These are phyloP conservation scores for Ichneumoninae sp. DNA, from an alignment of 2,888 invertebrate genomes.

Conservation along the genomic window DNA sequence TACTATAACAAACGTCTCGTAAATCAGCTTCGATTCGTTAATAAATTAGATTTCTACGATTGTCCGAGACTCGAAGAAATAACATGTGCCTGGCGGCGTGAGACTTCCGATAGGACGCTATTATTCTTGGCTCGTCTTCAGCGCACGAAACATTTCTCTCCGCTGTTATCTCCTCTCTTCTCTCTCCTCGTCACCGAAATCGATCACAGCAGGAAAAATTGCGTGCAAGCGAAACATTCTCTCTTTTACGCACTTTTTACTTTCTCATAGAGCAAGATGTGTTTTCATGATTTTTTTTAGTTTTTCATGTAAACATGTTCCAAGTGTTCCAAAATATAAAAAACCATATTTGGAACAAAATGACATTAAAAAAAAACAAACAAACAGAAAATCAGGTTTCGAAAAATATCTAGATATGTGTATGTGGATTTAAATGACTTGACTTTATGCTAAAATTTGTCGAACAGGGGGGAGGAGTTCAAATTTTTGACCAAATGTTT, in stretches of 20 bases:
- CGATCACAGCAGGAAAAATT: slow-evolving; percentile 10
- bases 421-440: too few relatives aligned
- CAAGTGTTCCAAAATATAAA: not conserved
- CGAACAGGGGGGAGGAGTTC: too few relatives aligned
- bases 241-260: slow-evolving; percentile 39
- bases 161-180: not conserved
- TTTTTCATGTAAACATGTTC: not conserved
- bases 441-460: too few relatives aligned
- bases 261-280: not conserved
- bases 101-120: slow-evolving; percentile 40
- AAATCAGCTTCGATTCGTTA: slow-evolving; percentile 44
- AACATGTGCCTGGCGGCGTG: slow-evolving; percentile 4
- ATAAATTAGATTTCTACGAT: slow-evolving; percentile 57
- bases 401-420: not conserved
- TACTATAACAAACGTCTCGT: slow-evolving; percentile 26
- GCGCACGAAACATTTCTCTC: slow-evolving; percentile 21
- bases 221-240: not conserved
- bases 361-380: not conserved
- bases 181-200: slow-evolving; percentile 33
- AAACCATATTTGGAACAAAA: not conserved
- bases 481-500: not conserved
- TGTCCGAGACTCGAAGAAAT: slow-evolving; percentile 12
- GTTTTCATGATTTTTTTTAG: too few relatives aligned
- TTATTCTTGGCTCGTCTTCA: slow-evolving; percentile 56
- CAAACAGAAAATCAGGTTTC: not conserved